phyloP scores from a whole-genome alignment of 2,113 vertebrate species.

The Microtus richardsoni region DNA sequence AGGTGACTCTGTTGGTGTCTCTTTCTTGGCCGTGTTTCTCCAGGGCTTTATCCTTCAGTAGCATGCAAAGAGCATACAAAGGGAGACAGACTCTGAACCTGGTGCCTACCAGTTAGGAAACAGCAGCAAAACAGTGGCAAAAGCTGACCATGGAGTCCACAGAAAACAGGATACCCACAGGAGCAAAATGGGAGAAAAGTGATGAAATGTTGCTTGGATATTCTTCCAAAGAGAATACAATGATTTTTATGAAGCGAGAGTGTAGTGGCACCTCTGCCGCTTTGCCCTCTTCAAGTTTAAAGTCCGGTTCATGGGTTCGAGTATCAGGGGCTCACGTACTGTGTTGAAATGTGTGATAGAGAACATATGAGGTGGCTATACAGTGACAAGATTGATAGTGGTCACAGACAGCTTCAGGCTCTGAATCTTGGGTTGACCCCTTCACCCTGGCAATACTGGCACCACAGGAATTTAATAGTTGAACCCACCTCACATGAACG shows the following conservation, averaged over 20 bases:
- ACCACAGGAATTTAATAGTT: background rate
- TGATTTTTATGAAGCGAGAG: background rate
- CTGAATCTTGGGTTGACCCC: background rate
- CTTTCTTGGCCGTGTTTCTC: background rate
- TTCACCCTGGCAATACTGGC: background rate
- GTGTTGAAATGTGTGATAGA: background rate
- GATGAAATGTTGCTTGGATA: background rate
- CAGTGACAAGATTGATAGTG: too few species aligned
- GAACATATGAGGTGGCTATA: background rate
- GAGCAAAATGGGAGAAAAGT: background rate
- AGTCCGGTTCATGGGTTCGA: background rate
- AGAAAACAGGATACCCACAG: background rate
- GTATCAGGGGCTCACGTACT: background rate
- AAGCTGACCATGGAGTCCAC: background rate
- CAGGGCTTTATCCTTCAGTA: background rate
- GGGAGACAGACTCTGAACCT: background rate
- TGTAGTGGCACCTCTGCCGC: rapidly evolving
- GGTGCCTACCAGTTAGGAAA: background rate
- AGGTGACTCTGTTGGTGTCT: background rate
- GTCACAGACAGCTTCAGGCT: background rate
- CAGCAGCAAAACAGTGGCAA: background rate
- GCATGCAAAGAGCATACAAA: background rate
- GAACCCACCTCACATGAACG: background rate
- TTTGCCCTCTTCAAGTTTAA: background rate
- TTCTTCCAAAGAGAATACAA: background rate